Percentiles rank a stretch among this genome's conserved stretches.
Conservation (phyloP, 2,113 vertebrate genomes). For the Gopherus evgoodei region DNA sequence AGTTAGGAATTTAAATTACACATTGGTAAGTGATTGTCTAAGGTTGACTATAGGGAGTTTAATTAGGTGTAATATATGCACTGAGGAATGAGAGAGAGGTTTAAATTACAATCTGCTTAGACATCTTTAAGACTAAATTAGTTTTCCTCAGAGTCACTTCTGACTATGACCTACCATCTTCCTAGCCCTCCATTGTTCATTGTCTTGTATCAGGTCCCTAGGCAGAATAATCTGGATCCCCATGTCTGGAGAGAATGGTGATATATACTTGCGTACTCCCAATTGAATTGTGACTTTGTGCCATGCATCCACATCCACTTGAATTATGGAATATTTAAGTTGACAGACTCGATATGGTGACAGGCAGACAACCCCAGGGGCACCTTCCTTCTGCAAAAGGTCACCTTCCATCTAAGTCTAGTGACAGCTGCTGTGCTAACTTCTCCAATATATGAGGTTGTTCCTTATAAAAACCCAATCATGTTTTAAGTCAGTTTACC, state of each 20-base stretch:
- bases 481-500: background rate
- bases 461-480: background rate
- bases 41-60: background rate
- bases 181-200: background rate
- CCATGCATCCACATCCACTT: background rate
- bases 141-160: background rate
- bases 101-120: background rate
- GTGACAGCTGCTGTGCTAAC: slow-evolving; percentile 11
- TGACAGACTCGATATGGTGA: background rate
- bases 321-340: slow-evolving; percentile 26
- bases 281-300: background rate
- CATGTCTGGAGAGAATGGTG: background rate
- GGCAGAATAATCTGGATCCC: accelerated
- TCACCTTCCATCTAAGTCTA: slow-evolving; percentile 37
- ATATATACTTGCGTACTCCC: background rate
- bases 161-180: background rate
- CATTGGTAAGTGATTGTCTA: background rate
- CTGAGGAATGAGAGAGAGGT: slow-evolving; percentile 20
- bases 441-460: background rate
- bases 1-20: slow-evolving; percentile 37
- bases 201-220: background rate
- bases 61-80: slow-evolving; percentile 16
- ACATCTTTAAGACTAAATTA: background rate
- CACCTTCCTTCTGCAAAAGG: background rate
- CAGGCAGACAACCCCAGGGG: slow-evolving; percentile 31